A percentile compares a stretch with the other conserved stretches of the same genome.
Conservation (phyloP, 2,113 vertebrate genomes). For the Cygnus buccinator region DNA sequence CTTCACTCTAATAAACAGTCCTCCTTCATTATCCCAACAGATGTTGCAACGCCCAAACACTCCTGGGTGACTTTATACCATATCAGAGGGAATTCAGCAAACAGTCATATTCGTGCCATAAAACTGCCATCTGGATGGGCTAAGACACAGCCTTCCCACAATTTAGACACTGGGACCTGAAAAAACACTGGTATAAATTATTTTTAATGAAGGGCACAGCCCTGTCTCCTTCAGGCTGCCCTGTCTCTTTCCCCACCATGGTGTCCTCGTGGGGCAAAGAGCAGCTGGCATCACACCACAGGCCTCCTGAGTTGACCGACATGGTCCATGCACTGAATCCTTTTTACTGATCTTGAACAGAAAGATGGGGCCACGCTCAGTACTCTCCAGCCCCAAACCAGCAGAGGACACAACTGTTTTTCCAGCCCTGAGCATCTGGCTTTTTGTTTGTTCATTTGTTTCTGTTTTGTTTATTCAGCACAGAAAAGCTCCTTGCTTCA, state of each 20-base stretch:
- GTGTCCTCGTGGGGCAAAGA: background rate
- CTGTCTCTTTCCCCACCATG: fast-evolving
- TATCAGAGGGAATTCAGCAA: background rate
- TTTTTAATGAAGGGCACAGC: background rate
- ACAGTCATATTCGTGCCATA: background rate
- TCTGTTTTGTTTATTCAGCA: background rate
- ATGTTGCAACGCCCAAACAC: fast-evolving
- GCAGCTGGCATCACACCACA: background rate
- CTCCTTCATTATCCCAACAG: background rate
- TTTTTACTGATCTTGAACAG: background rate
- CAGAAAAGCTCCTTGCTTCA: background rate
- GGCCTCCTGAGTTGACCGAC: background rate
- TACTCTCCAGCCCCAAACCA: background rate
- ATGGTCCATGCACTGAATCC: fast-evolving
- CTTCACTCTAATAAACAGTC: background rate
- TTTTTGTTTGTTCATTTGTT: background rate
- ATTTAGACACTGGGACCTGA: background rate
- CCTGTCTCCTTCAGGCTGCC: background rate
- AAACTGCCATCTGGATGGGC: background rate
- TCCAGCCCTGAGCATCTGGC: background rate
- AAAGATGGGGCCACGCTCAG: background rate
- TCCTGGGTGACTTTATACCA: background rate
- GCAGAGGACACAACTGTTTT: background rate
- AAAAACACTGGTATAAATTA: background rate
- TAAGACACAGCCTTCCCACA: background rate